Percentiles rank a stretch among this genome's conserved stretches.
Evolutionary conservation across 1,140 invertebrate species (phyloP).

Genomic region (Prorops nasuta): DNA sequence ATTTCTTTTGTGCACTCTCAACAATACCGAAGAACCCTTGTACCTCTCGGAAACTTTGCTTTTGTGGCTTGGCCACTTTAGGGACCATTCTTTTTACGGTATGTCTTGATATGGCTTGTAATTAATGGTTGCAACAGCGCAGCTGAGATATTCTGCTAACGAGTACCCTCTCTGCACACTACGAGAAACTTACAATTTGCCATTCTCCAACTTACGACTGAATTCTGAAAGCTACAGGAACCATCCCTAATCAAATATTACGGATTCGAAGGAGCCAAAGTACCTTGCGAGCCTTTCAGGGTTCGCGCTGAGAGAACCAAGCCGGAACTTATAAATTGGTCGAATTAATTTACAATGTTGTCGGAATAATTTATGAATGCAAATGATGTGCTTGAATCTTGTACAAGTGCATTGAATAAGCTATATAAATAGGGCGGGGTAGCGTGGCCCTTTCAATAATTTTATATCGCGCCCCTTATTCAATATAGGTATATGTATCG

Average conservation of each 20-base stretch:
- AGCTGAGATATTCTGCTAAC: background rate
- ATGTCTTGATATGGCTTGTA: conserved; percentile 2
- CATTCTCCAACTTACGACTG: background rate
- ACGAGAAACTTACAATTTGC: conserved; percentile 1
- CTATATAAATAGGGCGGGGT: too few relatives aligned
- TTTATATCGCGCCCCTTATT: too few relatives aligned
- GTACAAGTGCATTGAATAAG: too few relatives aligned
- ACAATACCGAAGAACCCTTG: background rate
- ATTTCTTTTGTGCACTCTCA: background rate
- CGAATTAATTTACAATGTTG: too few relatives aligned
- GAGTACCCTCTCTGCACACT: background rate
- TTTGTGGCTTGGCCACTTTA: conserved; percentile 5
- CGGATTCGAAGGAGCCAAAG: background rate
- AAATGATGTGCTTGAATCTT: too few relatives aligned
- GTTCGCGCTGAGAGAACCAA: too few relatives aligned
- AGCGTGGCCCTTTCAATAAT: too few relatives aligned
- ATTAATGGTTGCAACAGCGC: conserved; percentile 12
- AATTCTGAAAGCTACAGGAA: background rate
- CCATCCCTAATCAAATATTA: background rate
- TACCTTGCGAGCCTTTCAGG: background rate
- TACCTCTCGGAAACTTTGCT: background rate
- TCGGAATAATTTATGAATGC: too few relatives aligned
- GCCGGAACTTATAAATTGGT: too few relatives aligned
- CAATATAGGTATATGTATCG: too few relatives aligned
- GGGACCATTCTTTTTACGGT: background rate